Conservation (phyloP, 2,113 vertebrate genomes). For the Bubo scandiacus region DNA sequence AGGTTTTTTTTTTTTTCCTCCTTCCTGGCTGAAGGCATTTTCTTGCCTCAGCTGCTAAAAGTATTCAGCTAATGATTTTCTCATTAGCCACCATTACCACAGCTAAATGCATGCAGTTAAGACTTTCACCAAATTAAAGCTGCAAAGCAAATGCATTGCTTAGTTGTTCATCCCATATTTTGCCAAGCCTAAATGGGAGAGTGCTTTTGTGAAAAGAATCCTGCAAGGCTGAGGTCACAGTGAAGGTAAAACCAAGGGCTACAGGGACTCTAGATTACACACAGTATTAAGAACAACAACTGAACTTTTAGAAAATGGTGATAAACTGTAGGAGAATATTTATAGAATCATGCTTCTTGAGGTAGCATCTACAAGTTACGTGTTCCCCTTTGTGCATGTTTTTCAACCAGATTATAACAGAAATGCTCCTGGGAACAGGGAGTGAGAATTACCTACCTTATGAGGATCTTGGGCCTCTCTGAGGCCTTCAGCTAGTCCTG, state of each 20-base stretch:
- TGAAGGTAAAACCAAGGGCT: neutral
- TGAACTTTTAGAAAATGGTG: fast-evolving
- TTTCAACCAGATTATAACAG: neutral
- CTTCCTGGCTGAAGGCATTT: neutral
- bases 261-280: neutral
- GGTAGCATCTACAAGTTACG: neutral
- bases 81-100: neutral
- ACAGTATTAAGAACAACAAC: neutral
- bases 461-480: neutral
- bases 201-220: neutral
- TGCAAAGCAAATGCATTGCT: neutral
- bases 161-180: neutral
- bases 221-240: neutral
- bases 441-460: neutral
- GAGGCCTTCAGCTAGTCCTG: neutral
- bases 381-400: neutral
- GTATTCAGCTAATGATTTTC: neutral
- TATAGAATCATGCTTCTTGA: neutral
- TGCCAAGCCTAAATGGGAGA: neutral
- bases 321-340: neutral
- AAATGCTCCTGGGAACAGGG: neutral
- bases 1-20: neutral
- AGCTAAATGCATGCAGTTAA: neutral
- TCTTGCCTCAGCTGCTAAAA: neutral
- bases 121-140: neutral